Base-by-base conservation (phyloP, 2,888 invertebrate species). In the Caenorhabditis drosophilae region DNA sequence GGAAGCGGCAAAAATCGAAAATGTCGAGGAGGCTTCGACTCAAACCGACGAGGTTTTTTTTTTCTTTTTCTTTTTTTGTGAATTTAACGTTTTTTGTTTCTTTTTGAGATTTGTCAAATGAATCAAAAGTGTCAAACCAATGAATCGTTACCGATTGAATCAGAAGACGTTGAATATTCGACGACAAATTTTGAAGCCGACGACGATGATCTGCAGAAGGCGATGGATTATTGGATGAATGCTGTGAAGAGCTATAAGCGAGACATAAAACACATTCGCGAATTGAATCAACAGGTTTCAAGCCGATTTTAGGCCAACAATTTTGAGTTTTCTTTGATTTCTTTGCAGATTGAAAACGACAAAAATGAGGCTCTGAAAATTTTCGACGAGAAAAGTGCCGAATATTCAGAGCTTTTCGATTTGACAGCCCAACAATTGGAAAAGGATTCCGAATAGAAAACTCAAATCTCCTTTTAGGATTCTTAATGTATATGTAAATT, bases 221-320 rank as follows among this genome's bases (percentile, higher is more conserved):
- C 53, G 31, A 27, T 42, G 2, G 26, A 20, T 9, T 63, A 58
- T 20, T 58, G 56, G 57, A 25, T 26, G n/a, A 20, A 41, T 34
- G 42, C 54, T 18, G 25, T 63, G 22, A 34, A 40, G 23, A 50
- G 52, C 41, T 27, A n/a, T 11, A 49, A 38, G 9, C n/a, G 0
- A 1, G 57, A 63, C n/a, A 46, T 57, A 9, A 46, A 53, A 2
- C 27, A 52, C n/a, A 44, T 58, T 11, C 26, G 44, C 20, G 36
- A 36, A 25, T 41, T 58, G 1, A 63, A 63, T 46, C 57, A 57
- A 1, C 41, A 63, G 18, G 57, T 63, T n/a, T 38, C n/a, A 4
- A 20, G 31, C 4, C 2, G 23, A 35, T n/a, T n/a, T n/a, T n/a
- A n/a, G n/a, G n/a, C n/a, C n/a, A n/a, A n/a, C n/a, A n/a, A 48